Evolutionary conservation across 2,888 invertebrate species (phyloP), one percentile per base, ranked within the genome.

Genomic region (Epicampocera succincta): DNA sequence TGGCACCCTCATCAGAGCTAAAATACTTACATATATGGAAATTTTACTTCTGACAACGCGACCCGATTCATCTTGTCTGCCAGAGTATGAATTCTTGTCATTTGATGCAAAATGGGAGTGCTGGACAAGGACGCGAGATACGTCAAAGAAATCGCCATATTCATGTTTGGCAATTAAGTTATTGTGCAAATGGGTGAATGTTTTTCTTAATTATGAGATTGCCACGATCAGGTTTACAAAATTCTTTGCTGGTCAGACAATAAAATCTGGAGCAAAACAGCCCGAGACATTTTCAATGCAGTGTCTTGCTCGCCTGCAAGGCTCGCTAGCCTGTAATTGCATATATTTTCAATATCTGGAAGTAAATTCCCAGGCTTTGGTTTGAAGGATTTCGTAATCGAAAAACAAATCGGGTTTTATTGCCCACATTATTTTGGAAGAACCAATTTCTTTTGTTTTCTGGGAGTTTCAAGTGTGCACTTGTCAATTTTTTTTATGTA

Each of bases 1-100:
- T 8, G 5, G 29, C 19, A 8, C 42, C 21, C 5, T 21, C 19
- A 0, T 58, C 40, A 9, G 58, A 58, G 4, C 2, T 33, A 3
- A 58, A 58, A 40, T 58, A 58, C 1, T 13, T n/a, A n/a, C n/a
- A n/a, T n/a, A n/a, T n/a, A n/a, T 15, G n/a, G 38, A 19, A 12
- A 58, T 58, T 17, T 3, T 58, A 0, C 19, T 58, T 40, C 58
- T 29, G 29, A 56, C 11, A 17, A 38, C n/a, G 11, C 56, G 56
- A 1, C 56, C 56, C 15, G 56, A 56, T 25, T 56, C 38, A 38
- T 56, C 56, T 56, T 61, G 61, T 46, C 61, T 44, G 8, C 61
- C 61, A 21, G 19, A 19, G 21, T 42, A 21, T n/a, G 44, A 13
- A 8, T 21, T 44, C 11, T 61, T 42, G 0, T n/a, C 12, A 25